Conservation (phyloP, 1,140 invertebrate genomes). For the Chrysopa pallens region DNA sequence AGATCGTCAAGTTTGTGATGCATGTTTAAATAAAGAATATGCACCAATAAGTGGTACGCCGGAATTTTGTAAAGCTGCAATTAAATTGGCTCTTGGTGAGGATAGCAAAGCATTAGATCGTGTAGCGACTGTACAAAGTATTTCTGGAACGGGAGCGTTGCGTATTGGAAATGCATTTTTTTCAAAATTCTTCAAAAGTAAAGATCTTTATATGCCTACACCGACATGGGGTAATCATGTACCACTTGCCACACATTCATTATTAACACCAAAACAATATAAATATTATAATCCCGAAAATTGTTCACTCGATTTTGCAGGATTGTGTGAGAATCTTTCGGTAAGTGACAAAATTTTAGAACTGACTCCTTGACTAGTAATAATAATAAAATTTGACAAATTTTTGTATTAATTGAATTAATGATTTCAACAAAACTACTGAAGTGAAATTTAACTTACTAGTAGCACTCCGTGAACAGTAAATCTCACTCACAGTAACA, state of each 20-base stretch:
- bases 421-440: too few species aligned
- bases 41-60: constrained; percentile 73
- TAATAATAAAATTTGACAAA: too few species aligned
- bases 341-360: constrained; percentile 34
- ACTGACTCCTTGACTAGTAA: too few species aligned
- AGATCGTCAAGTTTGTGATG: constrained; percentile 21
- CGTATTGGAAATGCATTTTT: constrained; percentile 83
- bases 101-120: constrained; percentile 51
- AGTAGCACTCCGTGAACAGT: too few species aligned
- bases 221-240: constrained; percentile 98
- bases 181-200: constrained; percentile 68
- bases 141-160: constrained; percentile 96
- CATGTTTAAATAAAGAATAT: constrained; percentile 90
- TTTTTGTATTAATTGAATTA: too few species aligned
- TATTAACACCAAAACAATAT: constrained; percentile 77
- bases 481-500: too few species aligned
- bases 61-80: constrained; percentile 64
- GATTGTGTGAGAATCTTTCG: constrained; percentile 76
- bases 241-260: constrained; percentile 82
- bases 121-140: constrained; percentile 50
- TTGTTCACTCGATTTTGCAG: constrained; percentile 87
- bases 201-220: constrained; percentile 81
- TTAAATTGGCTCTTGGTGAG: constrained; percentile 79
- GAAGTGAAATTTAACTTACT: too few species aligned
- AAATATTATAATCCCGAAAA: constrained; percentile 92